Base-by-base conservation (phyloP, 2,113 vertebrate species). In the Otus sunia region DNA sequence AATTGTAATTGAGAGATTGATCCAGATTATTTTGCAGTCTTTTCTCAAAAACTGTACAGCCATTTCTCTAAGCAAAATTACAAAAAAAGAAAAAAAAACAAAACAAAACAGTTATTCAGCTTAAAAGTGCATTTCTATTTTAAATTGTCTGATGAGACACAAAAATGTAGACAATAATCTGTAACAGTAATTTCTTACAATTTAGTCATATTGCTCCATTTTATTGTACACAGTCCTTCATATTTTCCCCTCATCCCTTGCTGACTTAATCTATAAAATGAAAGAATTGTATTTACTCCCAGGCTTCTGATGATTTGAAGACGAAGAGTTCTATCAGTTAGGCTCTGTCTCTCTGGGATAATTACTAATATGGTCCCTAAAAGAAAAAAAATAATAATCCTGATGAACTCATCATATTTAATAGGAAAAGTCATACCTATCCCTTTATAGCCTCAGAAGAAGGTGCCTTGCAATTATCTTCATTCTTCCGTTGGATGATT, bases 361-460 rank as follows among this genome's bases (percentile, higher is more conserved):
- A 74, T 74, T 50, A 41, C 5, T 55, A 32, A 69, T 8, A 59
- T 21, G 25, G 5, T 36, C 19, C 5, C 6, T 5, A 25, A n/a
- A 68, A 41, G 6, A 43, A 45, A 58, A 15, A 26, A 43, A 23
- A 49, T 15, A 9, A 5, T 27, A 50, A 29, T 50, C 29, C 17
- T 26, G 10, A 63, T 29, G 5, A 64, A 64, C 12, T 74, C 15
- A 55, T 47, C 15, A 5, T 45, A 8, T 37, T 60, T 64, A 47
- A 43, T 19, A 5, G 16, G 30, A 91, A 34, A 81, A 62, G 7
- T 37, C 39, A 30, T 36, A 36, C 3, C 6, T 39, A 26, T 62
- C 11, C 2, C 1, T 7, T 47, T 56, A 12, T 5, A 52, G 5
- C 0, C 10, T 4, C 15, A 64, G 32, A 52, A 56, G 6, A 67